phyloP scores from a whole-genome alignment of 2,888 invertebrate species.

The Ophonus ardosiacus region DNA sequence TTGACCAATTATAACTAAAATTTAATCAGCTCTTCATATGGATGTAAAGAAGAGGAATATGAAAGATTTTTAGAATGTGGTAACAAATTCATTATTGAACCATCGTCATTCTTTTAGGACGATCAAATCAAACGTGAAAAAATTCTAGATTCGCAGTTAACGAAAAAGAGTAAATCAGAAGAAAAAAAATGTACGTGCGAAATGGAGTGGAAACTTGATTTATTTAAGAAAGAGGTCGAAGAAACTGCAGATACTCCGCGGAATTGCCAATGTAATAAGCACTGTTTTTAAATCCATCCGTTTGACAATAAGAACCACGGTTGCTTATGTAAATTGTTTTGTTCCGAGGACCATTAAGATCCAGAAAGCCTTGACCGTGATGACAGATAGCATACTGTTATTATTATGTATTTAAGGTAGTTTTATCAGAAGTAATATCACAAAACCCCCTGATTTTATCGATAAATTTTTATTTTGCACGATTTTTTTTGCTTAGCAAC shows the following conservation, averaged over 20 bases:
- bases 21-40: no score
- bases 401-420: slow-evolving; percentile 23
- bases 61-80: no score
- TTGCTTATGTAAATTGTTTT: slow-evolving; percentile 23
- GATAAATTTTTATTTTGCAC: no score
- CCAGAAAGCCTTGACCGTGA: slow-evolving; percentile 4
- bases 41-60: no score
- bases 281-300: not conserved
- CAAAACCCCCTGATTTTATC: no score
- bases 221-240: slow-evolving; percentile 58
- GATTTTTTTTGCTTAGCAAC: no score
- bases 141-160: slow-evolving; percentile 52
- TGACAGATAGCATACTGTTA: slow-evolving; percentile 4
- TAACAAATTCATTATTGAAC: slow-evolving; percentile 55
- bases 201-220: slow-evolving; percentile 64
- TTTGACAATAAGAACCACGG: slow-evolving; percentile 21
- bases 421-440: no score
- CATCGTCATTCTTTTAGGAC: slow-evolving; percentile 16
- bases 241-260: not conserved
- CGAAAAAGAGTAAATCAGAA: slow-evolving; percentile 40
- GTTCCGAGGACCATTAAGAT: not conserved
- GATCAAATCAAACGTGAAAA: slow-evolving; percentile 61
- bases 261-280: slow-evolving; percentile 41
- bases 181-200: slow-evolving; percentile 59
- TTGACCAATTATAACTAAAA: no score